Percentiles rank a stretch among this genome's conserved stretches.
phyloP scores from a whole-genome alignment of 2,888 invertebrate genomes.

The Drosophila dives region DNA sequence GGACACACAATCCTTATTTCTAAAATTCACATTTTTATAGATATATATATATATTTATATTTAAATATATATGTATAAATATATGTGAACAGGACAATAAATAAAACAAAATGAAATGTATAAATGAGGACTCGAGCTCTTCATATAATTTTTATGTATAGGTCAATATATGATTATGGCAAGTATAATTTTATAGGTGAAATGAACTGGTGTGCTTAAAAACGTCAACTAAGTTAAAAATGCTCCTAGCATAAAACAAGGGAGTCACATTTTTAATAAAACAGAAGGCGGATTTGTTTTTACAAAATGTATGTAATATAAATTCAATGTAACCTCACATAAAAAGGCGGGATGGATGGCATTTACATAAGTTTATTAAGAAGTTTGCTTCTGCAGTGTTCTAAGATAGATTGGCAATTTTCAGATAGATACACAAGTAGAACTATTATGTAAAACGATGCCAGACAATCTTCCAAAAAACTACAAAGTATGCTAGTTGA shows the following conservation, averaged over 20 bases:
- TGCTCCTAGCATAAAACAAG: conserved; percentile 1
- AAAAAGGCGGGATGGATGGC: background rate
- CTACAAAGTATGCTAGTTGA: conserved; percentile 8
- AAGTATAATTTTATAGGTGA: background rate
- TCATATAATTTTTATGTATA: background rate
- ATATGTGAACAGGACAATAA: conserved; percentile 11
- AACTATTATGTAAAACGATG: conserved; percentile 10
- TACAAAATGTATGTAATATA: background rate
- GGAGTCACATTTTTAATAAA: background rate
- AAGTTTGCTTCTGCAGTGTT: background rate
- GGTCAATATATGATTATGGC: background rate
- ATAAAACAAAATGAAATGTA: conserved; percentile 3
- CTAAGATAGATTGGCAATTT: conserved; percentile 1
- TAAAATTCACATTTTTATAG: conserved; percentile 76
- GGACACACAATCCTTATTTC: conserved; percentile 92
- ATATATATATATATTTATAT: conserved; percentile 12
- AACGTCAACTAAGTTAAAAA: background rate
- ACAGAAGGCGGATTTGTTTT: background rate
- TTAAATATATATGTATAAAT: conserved; percentile 16
- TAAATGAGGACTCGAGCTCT: conserved; percentile 7
- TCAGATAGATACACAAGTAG: conserved; percentile 7
- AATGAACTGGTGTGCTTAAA: background rate
- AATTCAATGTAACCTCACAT: background rate
- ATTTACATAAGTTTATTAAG: background rate
- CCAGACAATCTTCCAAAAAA: conserved; percentile 11